Evolutionary conservation across 2,113 vertebrate genomes (phyloP), one percentile per base, ranked within the genome.

Genomic region (Hippocampus zosterae): DNA sequence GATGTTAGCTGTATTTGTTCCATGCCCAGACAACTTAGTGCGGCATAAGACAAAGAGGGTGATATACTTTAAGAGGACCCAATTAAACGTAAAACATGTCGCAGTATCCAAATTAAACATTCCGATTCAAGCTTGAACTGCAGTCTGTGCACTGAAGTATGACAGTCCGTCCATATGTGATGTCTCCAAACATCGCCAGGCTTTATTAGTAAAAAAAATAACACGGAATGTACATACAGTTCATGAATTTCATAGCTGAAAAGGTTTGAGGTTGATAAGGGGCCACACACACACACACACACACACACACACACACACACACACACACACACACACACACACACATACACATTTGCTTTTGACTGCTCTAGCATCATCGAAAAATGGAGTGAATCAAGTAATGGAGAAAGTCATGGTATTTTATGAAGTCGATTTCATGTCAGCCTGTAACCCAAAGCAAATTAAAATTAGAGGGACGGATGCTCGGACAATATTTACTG

Each of bases 391-490:
- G 27, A 16, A 9, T 61, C 27, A 46, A 65, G 44, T 3, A 64
- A 29, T 55, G 59, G 23, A 67, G 25, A 64, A 52, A 29, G 62
- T 67, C 12, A 57, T 63, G 46, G 68, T 46, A 61, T 66, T 75
- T 68, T 48, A 57, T 64, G 29, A 52, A 67, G 44, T 70, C 37
- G 29, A 60, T 65, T 60, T 29, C 8, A 70, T 56, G 48, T 72
- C 46, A 10, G 40, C 64, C 63, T 75, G 46, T 72, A 69, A 85
- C 76, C 74, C 67, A 71, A 81, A 74, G 71, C 75, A 87, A 84
- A 90, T 90, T 89, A 81, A 87, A 87, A 85, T 87, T 27, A 83
- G 70, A 78, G 64, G 69, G 59, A 75, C 81, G 84, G 81, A 87
- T 88, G 87, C 85, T 86, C 82, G 65, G 71, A 69, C 65, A 70